These are phyloP conservation scores for Apamea epomidion DNA, from an alignment of 2,888 invertebrate species.

Conservation along the genomic window DNA sequence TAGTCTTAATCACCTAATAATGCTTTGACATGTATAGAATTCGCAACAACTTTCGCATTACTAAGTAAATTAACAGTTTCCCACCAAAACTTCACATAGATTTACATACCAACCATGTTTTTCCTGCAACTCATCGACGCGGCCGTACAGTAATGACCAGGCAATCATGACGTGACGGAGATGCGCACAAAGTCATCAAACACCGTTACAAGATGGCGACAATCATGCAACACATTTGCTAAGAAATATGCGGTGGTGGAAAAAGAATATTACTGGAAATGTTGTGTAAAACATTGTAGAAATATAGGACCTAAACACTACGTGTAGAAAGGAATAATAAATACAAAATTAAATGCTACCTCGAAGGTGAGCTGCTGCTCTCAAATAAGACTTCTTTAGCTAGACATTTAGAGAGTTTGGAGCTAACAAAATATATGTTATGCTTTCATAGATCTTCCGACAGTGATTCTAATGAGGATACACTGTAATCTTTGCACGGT, in stretches of 20 bases:
- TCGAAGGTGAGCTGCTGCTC: neutral
- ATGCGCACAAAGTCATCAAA: conserved; percentile 57
- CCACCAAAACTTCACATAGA: conserved; percentile 26
- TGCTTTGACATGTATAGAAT: neutral
- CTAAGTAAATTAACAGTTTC: conserved; percentile 5
- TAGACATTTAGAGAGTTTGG: neutral
- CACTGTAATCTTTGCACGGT: neutral
- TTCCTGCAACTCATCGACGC: conserved; percentile 49
- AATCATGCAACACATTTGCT: conserved; percentile 55
- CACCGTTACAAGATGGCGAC: conserved; percentile 63
- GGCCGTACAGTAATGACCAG: conserved; percentile 52
- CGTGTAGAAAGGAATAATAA: neutral
- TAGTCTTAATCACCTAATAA: neutral
- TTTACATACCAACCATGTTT: conserved; percentile 36
- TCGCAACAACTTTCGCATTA: conserved; percentile 1
- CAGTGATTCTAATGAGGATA: neutral
- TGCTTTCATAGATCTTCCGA: neutral
- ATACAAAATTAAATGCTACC: neutral
- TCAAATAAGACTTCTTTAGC: neutral
- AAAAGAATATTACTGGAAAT: conserved; percentile 31
- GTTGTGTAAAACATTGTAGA: neutral
- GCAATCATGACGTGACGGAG: conserved; percentile 60
- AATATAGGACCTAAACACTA: neutral
- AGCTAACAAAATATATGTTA: neutral
- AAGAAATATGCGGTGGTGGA: conserved; percentile 35